Evolutionary conservation across 2,113 vertebrate genomes (phyloP).

Genomic region (Phalacrocorax carbo): DNA sequence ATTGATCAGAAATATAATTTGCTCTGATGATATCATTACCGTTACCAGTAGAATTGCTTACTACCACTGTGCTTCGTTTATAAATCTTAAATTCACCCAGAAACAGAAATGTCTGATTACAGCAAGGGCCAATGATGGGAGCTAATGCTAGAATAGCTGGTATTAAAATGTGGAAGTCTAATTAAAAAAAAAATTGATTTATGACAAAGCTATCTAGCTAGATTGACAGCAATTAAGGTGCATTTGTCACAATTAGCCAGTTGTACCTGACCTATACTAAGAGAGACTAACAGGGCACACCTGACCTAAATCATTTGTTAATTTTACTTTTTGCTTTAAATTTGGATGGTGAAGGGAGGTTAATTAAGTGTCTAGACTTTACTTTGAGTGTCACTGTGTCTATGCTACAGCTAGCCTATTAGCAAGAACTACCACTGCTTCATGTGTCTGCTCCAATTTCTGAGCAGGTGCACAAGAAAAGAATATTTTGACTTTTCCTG

Average conservation of each 20-base stretch:
- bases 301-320: neutral
- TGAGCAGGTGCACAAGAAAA: slow-evolving; percentile 13
- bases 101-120: neutral
- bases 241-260: slow-evolving; percentile 16
- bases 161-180: neutral
- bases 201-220: neutral
- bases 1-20: neutral
- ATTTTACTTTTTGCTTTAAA: slow-evolving; percentile 41
- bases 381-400: neutral
- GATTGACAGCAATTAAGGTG: slow-evolving; percentile 27
- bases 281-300: slow-evolving; percentile 9
- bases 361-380: slow-evolving; percentile 60
- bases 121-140: neutral
- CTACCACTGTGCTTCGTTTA: neutral
- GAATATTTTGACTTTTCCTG: slow-evolving; percentile 12
- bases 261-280: neutral
- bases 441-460: neutral
- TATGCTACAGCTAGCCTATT: slow-evolving; percentile 17
- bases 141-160: neutral
- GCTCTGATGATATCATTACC: neutral
- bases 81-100: neutral
- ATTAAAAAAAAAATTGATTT: neutral
- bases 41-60: neutral
- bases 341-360: slow-evolving; percentile 39
- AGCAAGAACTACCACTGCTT: neutral